Conservation (phyloP, 2,113 vertebrate genomes). For the Lanius collurio region DNA sequence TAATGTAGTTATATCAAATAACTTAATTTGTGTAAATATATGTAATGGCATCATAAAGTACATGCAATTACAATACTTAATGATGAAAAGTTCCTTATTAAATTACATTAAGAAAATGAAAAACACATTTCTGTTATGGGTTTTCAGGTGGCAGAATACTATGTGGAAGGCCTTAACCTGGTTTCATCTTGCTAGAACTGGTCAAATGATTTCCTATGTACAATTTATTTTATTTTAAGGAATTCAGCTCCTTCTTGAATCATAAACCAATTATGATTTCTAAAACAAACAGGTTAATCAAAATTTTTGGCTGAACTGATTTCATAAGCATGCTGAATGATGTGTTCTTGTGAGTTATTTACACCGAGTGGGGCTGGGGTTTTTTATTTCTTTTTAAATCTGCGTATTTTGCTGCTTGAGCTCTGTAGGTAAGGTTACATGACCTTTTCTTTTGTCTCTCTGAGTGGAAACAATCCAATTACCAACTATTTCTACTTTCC, state of each 20-base stretch:
- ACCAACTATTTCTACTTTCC: not conserved
- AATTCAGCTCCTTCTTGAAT: conserved; percentile 15
- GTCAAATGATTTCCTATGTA: conserved; percentile 4
- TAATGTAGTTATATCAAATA: conserved; percentile 56
- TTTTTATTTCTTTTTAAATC: not conserved
- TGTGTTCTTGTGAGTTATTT: not conserved
- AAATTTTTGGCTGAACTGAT: not conserved
- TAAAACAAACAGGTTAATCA: not conserved
- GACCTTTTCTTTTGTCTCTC: not conserved
- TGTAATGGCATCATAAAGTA: conserved; percentile 62
- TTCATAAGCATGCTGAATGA: not conserved
- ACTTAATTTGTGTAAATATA: conserved; percentile 62
- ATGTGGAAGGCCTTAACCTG: conserved; percentile 24
- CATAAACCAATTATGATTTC: not conserved
- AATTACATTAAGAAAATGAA: conserved; percentile 68
- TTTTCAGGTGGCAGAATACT: conserved; percentile 51
- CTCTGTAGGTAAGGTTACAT: not conserved
- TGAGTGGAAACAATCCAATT: not conserved
- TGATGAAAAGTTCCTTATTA: conserved; percentile 66
- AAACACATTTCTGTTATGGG: conserved; percentile 59
- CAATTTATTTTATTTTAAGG: conserved; percentile 43
- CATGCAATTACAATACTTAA: conserved; percentile 60
- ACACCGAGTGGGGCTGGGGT: not conserved
- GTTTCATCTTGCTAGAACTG: conserved; percentile 33
- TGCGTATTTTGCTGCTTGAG: not conserved